A percentile compares a stretch with the other conserved stretches of the same genome.
Evolutionary conservation across 2,797 vertebrate genomes (phyloP).

Genomic region (Cossypha caffra): DNA sequence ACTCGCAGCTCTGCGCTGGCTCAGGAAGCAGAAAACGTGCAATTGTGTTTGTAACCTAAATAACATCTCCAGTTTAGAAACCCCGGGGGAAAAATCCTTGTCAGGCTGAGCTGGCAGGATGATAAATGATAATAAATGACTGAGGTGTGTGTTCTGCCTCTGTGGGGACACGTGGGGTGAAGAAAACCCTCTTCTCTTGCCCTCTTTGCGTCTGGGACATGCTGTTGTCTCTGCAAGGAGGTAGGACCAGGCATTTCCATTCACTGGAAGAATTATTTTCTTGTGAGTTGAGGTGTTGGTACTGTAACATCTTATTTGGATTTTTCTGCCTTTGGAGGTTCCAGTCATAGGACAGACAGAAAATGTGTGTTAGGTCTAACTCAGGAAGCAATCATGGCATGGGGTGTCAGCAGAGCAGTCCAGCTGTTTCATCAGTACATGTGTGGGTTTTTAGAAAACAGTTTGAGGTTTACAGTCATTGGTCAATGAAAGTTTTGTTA

Average conservation of each 20-base stretch:
- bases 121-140: conserved; percentile 76
- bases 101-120: conserved; percentile 62
- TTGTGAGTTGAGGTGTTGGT: neutral
- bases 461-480: neutral
- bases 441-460: neutral
- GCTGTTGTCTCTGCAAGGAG: neutral
- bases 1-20: neutral
- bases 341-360: neutral
- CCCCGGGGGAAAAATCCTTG: conserved; percentile 67
- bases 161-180: neutral
- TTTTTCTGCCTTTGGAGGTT: neutral
- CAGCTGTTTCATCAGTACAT: neutral
- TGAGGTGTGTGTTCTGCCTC: neutral
- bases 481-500: neutral
- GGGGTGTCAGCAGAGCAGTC: neutral
- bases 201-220: neutral
- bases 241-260: neutral
- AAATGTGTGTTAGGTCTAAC: neutral
- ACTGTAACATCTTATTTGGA: neutral
- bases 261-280: neutral
- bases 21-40: conserved; percentile 31
- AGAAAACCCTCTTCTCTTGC: neutral
- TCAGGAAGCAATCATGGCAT: neutral
- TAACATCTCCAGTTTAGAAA: conserved; percentile 54
- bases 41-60: conserved; percentile 53